Percentiles rank a stretch among this genome's conserved stretches.
These are phyloP conservation scores for Cyprinella venusta DNA, from an alignment of 2,797 vertebrate species.

Conservation along the genomic window DNA sequence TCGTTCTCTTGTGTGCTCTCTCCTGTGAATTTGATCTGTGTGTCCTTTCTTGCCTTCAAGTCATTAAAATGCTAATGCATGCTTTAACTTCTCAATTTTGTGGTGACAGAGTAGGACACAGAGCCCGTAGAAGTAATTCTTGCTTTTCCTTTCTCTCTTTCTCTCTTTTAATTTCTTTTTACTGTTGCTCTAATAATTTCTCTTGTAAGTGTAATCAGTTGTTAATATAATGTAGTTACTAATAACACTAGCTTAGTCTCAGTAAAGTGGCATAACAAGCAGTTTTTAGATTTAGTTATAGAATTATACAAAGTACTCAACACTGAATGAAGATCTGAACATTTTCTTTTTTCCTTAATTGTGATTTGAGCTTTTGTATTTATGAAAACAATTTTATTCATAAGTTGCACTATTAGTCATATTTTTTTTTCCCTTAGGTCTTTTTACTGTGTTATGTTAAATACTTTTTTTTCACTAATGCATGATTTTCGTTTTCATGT, in stretches of 20 bases:
- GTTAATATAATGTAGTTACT: neutral
- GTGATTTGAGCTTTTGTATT: neutral
- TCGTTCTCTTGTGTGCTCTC: slow-evolving; percentile 25
- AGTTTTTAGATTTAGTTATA: neutral
- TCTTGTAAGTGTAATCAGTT: neutral
- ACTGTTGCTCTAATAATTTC: neutral
- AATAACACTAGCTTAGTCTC: neutral
- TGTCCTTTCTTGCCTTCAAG: slow-evolving; percentile 23
- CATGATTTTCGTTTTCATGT: too few species aligned
- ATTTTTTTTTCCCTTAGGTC: too few species aligned
- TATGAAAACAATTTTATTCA: neutral
- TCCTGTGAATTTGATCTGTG: slow-evolving; percentile 26
- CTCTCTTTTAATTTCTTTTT: neutral
- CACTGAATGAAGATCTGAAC: neutral
- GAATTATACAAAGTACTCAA: neutral
- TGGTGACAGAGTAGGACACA: slow-evolving; percentile 38
- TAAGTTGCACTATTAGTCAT: too few species aligned
- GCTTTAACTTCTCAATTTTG: slow-evolving; percentile 52
- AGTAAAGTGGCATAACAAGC: neutral
- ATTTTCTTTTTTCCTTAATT: neutral
- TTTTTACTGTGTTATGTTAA: too few species aligned
- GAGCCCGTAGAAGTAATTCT: slow-evolving; percentile 54
- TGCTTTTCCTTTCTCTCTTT: slow-evolving; percentile 25
- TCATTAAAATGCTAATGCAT: slow-evolving; percentile 59
- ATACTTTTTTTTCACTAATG: too few species aligned